Percentiles rank a stretch among this genome's conserved stretches.
Evolutionary conservation across 2,113 vertebrate species (phyloP).

Genomic region (Pandion haliaetus): DNA sequence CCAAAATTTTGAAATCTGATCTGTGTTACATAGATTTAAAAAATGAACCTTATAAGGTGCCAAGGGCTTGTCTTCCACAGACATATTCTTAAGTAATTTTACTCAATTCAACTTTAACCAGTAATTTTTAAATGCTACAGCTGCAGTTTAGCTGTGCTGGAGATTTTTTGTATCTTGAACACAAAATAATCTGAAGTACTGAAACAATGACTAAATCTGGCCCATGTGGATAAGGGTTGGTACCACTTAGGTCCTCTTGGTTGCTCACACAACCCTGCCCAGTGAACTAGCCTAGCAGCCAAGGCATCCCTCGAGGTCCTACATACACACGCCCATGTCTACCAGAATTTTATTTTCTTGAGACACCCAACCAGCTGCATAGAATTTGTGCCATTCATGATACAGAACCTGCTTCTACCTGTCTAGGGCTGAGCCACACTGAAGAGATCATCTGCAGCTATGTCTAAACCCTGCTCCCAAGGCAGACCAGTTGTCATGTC

Average conservation of each 20-base stretch:
- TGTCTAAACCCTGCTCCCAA: not conserved
- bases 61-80: not conserved
- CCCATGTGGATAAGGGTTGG: not conserved
- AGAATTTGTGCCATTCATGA: not conserved
- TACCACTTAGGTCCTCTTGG: not conserved
- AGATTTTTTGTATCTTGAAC: not conserved
- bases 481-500: not conserved
- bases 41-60: not conserved
- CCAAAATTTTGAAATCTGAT: not conserved
- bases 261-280: not conserved
- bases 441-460: not conserved
- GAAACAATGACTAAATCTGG: not conserved
- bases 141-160: not conserved
- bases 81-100: not conserved
- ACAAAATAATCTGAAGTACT: not conserved
- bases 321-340: rapidly evolving
- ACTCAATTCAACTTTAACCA: not conserved
- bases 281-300: not conserved
- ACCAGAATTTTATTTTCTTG: not conserved
- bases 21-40: not conserved
- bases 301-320: not conserved
- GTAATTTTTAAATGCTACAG: not conserved
- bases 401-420: not conserved
- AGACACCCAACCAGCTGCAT: not conserved
- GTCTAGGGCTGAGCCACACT: not conserved